phyloP scores from a whole-genome alignment of 2,113 vertebrate species.

The Carassius carassius region DNA sequence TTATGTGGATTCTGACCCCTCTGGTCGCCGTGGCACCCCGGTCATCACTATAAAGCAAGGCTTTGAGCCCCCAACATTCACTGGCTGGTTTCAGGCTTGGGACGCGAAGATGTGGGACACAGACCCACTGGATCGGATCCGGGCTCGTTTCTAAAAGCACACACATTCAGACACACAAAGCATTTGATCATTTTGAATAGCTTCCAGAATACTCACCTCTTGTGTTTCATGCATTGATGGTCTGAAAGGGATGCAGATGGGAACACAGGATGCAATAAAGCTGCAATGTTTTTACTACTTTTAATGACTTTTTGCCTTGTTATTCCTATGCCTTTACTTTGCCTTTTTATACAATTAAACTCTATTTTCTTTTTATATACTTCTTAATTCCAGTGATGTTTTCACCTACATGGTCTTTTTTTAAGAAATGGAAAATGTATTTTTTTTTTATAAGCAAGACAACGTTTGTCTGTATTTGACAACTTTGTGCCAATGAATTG shows the following conservation, averaged over 20 bases:
- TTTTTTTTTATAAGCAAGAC: background rate
- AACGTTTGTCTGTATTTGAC: background rate
- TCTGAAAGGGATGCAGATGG: background rate
- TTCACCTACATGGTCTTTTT: background rate
- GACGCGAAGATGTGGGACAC: constrained; percentile 70
- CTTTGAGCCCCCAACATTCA: constrained; percentile 69
- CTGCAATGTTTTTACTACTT: constrained; percentile 1
- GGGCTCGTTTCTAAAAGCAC: constrained; percentile 61
- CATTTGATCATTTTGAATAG: constrained; percentile 1
- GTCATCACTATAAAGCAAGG: constrained; percentile 70
- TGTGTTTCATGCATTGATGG: constrained; percentile 17
- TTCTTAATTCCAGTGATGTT: background rate
- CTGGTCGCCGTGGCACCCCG: constrained; percentile 62
- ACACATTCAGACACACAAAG: background rate
- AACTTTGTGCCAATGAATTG: background rate
- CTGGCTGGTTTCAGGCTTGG: constrained; percentile 78
- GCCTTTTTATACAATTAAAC: background rate
- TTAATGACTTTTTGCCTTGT: background rate
- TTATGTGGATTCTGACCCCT: constrained; percentile 71
- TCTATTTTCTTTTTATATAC: background rate
- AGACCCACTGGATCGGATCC: constrained; percentile 66
- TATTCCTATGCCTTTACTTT: background rate
- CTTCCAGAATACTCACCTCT: constrained; percentile 36
- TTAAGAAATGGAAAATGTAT: background rate
- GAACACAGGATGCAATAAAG: constrained; percentile 1